Percentiles rank a stretch among this genome's conserved stretches.
These are phyloP conservation scores for Columbina picui DNA, from an alignment of 2,113 vertebrate genomes.

Conservation along the genomic window DNA sequence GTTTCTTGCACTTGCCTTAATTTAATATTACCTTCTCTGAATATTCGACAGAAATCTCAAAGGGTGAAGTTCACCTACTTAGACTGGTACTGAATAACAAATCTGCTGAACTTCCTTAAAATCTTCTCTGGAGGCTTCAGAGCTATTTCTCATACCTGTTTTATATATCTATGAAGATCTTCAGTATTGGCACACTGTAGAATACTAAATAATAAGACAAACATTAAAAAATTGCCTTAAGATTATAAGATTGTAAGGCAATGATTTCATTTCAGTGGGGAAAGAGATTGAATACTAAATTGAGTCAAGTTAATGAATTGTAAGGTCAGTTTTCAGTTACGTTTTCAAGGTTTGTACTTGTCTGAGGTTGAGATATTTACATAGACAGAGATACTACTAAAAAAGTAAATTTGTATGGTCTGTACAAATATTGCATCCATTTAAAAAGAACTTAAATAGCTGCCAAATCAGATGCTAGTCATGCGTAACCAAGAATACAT, in stretches of 20 bases:
- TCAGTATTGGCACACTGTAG: background rate
- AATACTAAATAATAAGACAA: background rate
- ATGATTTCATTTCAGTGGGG: background rate
- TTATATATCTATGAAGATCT: background rate
- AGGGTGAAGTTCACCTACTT: accelerated
- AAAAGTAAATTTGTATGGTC: accelerated
- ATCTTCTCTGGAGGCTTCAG: background rate
- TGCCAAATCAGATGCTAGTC: background rate
- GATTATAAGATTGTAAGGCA: background rate
- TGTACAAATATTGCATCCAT: background rate
- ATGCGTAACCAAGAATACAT: background rate
- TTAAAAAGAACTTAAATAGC: background rate
- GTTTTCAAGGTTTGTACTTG: background rate
- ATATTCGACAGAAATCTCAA: background rate
- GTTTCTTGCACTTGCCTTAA: background rate
- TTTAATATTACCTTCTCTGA: background rate
- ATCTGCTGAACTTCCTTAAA: background rate
- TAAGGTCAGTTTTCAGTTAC: background rate
- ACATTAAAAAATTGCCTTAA: background rate
- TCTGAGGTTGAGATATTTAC: background rate
- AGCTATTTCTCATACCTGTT: background rate
- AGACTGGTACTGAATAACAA: accelerated
- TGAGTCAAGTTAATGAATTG: background rate
- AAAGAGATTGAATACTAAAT: background rate
- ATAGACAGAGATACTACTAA: background rate